A percentile compares a stretch with the other conserved stretches of the same genome.
Evolutionary conservation across 2,888 invertebrate species (phyloP).

Genomic region (Chelonus formosanus): DNA sequence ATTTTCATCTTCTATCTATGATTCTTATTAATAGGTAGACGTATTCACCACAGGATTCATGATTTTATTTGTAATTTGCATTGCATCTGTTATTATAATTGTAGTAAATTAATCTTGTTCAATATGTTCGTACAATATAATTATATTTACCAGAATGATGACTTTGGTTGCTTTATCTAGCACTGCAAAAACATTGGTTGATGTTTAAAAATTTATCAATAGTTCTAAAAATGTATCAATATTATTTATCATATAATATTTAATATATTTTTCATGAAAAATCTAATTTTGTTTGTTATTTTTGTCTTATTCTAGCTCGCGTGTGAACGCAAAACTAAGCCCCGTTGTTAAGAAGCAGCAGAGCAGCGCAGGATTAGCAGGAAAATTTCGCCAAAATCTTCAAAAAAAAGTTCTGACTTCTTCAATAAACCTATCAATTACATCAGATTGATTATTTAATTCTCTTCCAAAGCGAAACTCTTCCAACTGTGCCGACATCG

Average conservation of each 20-base stretch:
- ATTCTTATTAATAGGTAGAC: too few relatives aligned
- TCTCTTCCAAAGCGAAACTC: slow-evolving; percentile 55
- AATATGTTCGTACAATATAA: too few relatives aligned
- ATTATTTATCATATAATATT: slow-evolving; percentile 7
- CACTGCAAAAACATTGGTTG: too few relatives aligned
- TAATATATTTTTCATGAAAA: not conserved
- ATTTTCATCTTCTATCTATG: too few relatives aligned
- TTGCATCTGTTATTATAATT: too few relatives aligned
- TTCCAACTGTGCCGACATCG: slow-evolving; percentile 64
- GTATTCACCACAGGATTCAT: too few relatives aligned
- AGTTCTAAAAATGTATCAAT: not conserved
- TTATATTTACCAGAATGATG: too few relatives aligned
- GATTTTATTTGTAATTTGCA: too few relatives aligned
- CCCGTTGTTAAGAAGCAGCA: slow-evolving; percentile 62
- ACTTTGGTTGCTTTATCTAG: too few relatives aligned
- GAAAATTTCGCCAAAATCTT: slow-evolving; percentile 56
- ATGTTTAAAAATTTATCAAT: not conserved
- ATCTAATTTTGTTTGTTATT: slow-evolving; percentile 37
- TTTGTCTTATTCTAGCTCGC: slow-evolving; percentile 50
- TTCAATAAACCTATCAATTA: slow-evolving; percentile 41
- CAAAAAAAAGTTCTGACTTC: slow-evolving; percentile 38
- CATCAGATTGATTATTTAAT: slow-evolving; percentile 43
- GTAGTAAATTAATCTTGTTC: too few relatives aligned
- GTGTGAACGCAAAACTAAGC: slow-evolving; percentile 62
- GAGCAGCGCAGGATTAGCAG: slow-evolving; percentile 63